Evolutionary conservation across 2,888 invertebrate genomes (phyloP).

Genomic region (Rhamphomyia laevipes): DNA sequence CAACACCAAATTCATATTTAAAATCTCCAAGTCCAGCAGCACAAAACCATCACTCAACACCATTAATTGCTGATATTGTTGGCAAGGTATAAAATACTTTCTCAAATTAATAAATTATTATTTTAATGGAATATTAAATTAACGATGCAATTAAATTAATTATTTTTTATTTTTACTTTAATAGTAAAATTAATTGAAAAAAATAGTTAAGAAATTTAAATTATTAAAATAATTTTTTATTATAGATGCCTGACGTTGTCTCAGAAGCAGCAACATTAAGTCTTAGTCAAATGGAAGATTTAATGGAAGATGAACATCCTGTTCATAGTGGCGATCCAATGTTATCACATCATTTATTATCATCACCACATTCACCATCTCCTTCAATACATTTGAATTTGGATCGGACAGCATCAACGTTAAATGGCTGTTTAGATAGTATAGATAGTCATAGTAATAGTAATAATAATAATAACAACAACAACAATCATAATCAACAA

Average conservation of each 20-base stretch:
- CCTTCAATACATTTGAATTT: conserved; percentile 14
- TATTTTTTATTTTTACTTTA: neutral
- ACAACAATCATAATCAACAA: conserved; percentile 13
- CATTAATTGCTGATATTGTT: conserved; percentile 34
- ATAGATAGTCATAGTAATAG: conserved; percentile 1
- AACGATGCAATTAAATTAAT: no score
- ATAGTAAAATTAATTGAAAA: neutral
- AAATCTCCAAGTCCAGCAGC: conserved; percentile 30
- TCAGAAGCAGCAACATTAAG: conserved; percentile 43
- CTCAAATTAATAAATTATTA: no score
- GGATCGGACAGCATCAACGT: neutral
- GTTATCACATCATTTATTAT: conserved; percentile 38
- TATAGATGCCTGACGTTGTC: conserved; percentile 46
- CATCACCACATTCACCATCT: conserved; percentile 41
- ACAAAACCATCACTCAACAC: conserved; percentile 24
- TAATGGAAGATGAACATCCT: conserved; percentile 51
- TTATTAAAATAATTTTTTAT: neutral
- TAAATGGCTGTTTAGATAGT: neutral
- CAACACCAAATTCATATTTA: conserved; percentile 36
- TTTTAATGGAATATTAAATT: no score
- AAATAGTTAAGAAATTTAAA: neutral
- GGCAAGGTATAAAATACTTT: conserved; percentile 32
- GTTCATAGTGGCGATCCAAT: conserved; percentile 51
- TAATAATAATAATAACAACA: conserved; percentile 10
- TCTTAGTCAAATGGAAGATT: conserved; percentile 51